Conservation (phyloP, 2,797 vertebrate genomes). For the Poliocrania exsul region DNA sequence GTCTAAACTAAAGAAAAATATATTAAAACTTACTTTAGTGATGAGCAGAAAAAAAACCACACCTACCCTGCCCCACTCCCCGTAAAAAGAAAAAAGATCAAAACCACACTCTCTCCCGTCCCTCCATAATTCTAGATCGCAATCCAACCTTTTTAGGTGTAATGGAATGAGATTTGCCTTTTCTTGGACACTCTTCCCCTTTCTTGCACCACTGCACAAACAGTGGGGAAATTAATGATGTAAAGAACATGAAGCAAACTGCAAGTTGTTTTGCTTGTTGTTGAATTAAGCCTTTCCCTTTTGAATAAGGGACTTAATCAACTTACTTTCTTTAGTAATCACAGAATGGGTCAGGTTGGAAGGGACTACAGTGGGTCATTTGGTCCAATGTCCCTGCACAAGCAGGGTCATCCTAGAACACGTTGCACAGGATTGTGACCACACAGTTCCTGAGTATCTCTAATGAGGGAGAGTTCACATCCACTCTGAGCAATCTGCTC, state of each 20-base stretch:
- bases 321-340: neutral
- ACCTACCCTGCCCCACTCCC: no score
- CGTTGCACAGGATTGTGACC: neutral
- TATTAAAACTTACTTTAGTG: neutral
- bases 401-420: neutral
- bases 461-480: neutral
- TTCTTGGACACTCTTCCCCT: neutral
- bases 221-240: neutral
- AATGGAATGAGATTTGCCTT: neutral
- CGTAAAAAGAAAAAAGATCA: neutral
- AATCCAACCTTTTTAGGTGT: neutral
- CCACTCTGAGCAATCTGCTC: neutral
- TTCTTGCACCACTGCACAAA: neutral
- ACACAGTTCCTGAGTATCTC: neutral
- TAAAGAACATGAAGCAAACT: neutral
- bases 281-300: neutral
- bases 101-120: no score
- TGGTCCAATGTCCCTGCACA: neutral
- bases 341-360: neutral
- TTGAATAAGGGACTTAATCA: neutral
- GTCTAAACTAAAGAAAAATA: neutral
- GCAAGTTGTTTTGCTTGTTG: neutral
- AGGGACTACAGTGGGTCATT: neutral
- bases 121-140: fast-evolving
- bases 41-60: neutral